phyloP scores from a whole-genome alignment of 2,888 invertebrate genomes.

The Rotaria macrura region DNA sequence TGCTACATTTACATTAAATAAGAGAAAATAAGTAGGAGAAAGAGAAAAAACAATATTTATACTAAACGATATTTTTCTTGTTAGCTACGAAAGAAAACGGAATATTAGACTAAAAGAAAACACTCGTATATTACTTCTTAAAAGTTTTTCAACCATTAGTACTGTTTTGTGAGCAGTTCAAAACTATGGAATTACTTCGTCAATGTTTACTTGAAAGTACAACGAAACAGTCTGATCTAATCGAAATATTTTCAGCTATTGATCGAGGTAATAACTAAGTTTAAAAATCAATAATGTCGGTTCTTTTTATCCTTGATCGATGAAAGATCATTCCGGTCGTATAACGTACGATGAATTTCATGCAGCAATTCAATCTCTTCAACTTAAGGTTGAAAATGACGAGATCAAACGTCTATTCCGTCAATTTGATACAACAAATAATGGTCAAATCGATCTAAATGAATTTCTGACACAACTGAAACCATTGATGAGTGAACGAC shows the following conservation, averaged over 20 bases:
- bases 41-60: too few relatives aligned
- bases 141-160: too few relatives aligned
- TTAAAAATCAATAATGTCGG: not conserved
- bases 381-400: not conserved
- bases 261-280: not conserved
- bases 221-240: not conserved
- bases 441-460: conserved; percentile 4
- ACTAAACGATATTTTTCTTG: not conserved
- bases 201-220: conserved; percentile 13
- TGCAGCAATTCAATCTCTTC: not conserved
- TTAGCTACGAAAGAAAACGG: not conserved
- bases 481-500: not conserved
- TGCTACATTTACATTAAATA: not conserved
- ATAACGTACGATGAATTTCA: not conserved
- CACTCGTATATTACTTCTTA: too few relatives aligned
- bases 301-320: not conserved
- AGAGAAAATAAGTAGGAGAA: not conserved
- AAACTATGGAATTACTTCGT: not conserved
- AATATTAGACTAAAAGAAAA: too few relatives aligned
- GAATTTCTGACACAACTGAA: not conserved
- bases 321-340: not conserved
- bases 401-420: not conserved
- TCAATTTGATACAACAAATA: conserved; percentile 14
- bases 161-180: too few relatives aligned
- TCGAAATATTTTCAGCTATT: not conserved